phyloP scores from a whole-genome alignment of 2,797 vertebrate genomes.

The Lepilemur ruficaudatus region DNA sequence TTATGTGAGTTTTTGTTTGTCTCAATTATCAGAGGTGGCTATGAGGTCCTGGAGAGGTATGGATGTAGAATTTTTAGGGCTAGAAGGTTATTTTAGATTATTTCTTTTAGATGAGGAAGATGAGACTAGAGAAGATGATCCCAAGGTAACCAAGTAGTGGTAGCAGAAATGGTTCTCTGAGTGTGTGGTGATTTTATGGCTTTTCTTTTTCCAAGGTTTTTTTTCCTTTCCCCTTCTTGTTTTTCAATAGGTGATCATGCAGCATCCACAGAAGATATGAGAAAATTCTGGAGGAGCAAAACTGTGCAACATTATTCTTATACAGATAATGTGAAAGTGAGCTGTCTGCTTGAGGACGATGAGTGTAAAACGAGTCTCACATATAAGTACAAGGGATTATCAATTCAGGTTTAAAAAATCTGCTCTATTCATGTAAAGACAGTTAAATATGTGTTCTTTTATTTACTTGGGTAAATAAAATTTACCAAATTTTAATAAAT shows the following conservation, averaged over 20 bases:
- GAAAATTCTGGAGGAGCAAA: neutral
- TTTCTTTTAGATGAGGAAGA: constrained; percentile 22
- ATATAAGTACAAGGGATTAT: neutral
- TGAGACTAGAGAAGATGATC: constrained; percentile 12
- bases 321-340: neutral
- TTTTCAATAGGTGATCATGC: neutral
- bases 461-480: neutral
- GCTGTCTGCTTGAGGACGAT: neutral
- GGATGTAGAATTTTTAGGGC: neutral
- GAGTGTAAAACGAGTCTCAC: neutral
- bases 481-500: too few relatives aligned
- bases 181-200: neutral
- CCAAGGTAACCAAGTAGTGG: neutral
- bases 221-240: neutral
- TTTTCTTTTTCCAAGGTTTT: neutral
- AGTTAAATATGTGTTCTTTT: constrained; percentile 8
- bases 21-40: neutral
- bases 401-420: neutral
- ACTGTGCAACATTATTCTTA: neutral
- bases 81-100: neutral
- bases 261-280: neutral
- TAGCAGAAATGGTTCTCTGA: neutral
- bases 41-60: neutral
- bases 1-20: neutral
- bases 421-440: neutral